A percentile compares a stretch with the other conserved stretches of the same genome.
Conservation (phyloP, 1,140 invertebrate species). For the Zaprionus inermis region DNA sequence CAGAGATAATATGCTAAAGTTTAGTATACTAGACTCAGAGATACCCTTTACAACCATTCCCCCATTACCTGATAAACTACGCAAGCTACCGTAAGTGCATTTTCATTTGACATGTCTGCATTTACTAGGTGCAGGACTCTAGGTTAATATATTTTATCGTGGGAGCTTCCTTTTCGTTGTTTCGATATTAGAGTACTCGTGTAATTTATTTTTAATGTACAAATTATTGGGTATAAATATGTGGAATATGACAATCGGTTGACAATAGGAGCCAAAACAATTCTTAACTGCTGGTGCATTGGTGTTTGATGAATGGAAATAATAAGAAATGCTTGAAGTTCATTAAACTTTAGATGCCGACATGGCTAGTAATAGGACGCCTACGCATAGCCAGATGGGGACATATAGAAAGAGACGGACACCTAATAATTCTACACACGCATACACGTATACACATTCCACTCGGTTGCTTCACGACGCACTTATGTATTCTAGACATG, state of each 20-base stretch:
- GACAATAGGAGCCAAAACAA: constrained; percentile 30
- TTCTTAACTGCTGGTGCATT: constrained; percentile 50
- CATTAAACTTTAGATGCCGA: constrained; percentile 61
- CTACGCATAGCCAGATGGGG: constrained; percentile 41
- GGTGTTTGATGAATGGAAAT: constrained; percentile 51
- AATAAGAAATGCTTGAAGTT: constrained; percentile 55
- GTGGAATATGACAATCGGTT: constrained; percentile 45
- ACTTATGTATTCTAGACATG: constrained; percentile 74
- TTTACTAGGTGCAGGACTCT: too few species aligned
- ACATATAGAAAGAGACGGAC: not conserved
- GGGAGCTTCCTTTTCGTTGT: too few species aligned
- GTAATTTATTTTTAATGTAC: too few species aligned
- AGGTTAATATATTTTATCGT: too few species aligned
- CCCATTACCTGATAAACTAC: not conserved
- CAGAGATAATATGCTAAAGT: not conserved
- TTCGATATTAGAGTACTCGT: too few species aligned
- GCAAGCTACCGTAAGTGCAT: too few species aligned
- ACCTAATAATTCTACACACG: constrained; percentile 34
- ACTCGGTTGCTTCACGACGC: constrained; percentile 44
- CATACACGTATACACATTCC: constrained; percentile 9
- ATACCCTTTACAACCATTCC: not conserved
- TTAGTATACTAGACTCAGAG: not conserved
- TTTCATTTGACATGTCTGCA: too few species aligned
- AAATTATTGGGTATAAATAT: not conserved
- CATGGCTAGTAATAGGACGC: constrained; percentile 38